Evolutionary conservation across 1,140 invertebrate genomes (phyloP).

Genomic region (Cydia fagiglandana): DNA sequence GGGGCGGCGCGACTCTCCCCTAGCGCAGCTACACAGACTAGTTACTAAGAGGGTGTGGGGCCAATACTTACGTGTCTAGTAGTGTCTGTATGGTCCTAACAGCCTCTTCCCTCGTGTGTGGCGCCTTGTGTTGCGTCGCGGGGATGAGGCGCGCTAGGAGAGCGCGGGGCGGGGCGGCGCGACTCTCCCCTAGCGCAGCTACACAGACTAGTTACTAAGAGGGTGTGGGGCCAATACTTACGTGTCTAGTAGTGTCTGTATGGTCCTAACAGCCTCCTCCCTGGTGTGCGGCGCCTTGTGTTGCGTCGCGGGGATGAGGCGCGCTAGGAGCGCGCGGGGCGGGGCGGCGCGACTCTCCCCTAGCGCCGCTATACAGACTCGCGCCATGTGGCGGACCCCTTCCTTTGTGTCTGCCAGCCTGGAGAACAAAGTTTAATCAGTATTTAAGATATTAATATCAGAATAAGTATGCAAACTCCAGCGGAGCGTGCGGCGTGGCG

Average conservation of each 20-base stretch:
- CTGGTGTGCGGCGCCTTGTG: slow-evolving; percentile 84
- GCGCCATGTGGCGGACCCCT: slow-evolving; percentile 90
- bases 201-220: too few species aligned
- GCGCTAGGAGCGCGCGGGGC: too few species aligned
- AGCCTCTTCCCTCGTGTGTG: slow-evolving; percentile 41
- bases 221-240: too few species aligned
- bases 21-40: too few species aligned
- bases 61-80: slow-evolving; percentile 63
- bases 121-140: slow-evolving; percentile 58
- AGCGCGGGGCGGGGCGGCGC: too few species aligned
- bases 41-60: too few species aligned
- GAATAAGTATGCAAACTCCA: too few species aligned
- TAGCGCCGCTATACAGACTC: slow-evolving; percentile 87
- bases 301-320: slow-evolving; percentile 80
- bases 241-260: slow-evolving; percentile 58
- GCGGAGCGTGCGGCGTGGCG: too few species aligned
- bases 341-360: slow-evolving; percentile 78
- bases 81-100: slow-evolving; percentile 56
- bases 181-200: slow-evolving; percentile 86
- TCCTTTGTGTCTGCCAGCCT: slow-evolving; percentile 90
- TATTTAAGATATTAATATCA: too few species aligned
- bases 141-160: too few species aligned
- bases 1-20: slow-evolving; percentile 87
- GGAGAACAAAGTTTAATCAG: slow-evolving; percentile 37
- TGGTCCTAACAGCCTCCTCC: slow-evolving; percentile 59